These are phyloP conservation scores for Gryllus longicercus DNA, from an alignment of 2,888 invertebrate genomes.

Conservation along the genomic window DNA sequence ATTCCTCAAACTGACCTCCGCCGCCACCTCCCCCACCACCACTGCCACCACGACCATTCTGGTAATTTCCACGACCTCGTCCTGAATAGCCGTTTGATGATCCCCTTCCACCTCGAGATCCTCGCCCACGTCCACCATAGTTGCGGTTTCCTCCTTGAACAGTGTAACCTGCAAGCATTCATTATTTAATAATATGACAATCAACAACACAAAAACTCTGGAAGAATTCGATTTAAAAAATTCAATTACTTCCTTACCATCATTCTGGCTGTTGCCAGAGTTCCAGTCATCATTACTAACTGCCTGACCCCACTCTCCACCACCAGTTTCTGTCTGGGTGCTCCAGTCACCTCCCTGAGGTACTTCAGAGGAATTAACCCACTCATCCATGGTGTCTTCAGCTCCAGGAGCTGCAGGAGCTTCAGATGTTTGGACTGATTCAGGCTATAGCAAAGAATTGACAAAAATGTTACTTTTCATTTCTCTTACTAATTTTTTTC, in stretches of 20 bases:
- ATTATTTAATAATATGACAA: not conserved
- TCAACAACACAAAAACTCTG: not conserved
- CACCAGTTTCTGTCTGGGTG: slow-evolving; percentile 25
- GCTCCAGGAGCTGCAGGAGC: not conserved
- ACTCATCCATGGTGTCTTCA: not conserved
- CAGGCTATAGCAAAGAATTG: not conserved
- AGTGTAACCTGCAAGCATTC: slow-evolving; percentile 26
- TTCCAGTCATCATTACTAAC: not conserved
- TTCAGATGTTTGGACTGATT: not conserved
- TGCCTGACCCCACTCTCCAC: slow-evolving; percentile 25
- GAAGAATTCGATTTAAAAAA: not conserved
- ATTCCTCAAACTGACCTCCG: no score
- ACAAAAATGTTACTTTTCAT: no score
- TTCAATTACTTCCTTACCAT: slow-evolving; percentile 21
- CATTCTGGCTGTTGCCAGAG: slow-evolving; percentile 27
- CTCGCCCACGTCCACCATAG: slow-evolving; percentile 49
- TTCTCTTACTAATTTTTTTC: no score
- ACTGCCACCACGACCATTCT: slow-evolving; percentile 46
- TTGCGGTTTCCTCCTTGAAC: slow-evolving; percentile 42
- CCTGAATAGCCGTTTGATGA: slow-evolving; percentile 48
- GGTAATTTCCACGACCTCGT: slow-evolving; percentile 52
- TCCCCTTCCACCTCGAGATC: slow-evolving; percentile 50
- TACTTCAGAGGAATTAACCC: not conserved
- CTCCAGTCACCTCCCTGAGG: slow-evolving; percentile 26
- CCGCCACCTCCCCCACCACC: slow-evolving; percentile 21